These are phyloP conservation scores for Drosophila pruinosa DNA, from an alignment of 1,140 invertebrate species.

Conservation along the genomic window DNA sequence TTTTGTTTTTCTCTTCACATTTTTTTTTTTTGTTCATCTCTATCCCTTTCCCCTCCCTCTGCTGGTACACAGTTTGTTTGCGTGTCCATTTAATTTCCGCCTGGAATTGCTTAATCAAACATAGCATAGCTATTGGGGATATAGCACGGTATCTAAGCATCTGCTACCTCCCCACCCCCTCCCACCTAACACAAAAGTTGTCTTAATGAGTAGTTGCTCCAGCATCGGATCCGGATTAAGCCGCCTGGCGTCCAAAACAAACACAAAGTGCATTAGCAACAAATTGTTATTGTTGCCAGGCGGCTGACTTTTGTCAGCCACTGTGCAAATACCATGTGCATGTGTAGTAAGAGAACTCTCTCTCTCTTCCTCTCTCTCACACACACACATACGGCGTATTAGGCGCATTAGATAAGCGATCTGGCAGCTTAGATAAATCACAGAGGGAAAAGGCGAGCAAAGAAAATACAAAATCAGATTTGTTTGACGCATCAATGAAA, in stretches of 20 bases:
- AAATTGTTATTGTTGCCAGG: slow-evolving; percentile 72
- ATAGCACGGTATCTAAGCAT: slow-evolving; percentile 24
- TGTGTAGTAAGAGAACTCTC: not conserved
- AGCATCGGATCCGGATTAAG: slow-evolving; percentile 25
- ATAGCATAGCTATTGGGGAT: slow-evolving; percentile 23
- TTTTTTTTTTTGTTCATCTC: not conserved
- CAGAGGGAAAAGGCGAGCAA: not conserved
- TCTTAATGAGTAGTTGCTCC: slow-evolving; percentile 66
- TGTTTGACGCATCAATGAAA: too few relatives aligned
- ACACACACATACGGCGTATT: slow-evolving; percentile 10
- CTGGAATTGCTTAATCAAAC: slow-evolving; percentile 81
- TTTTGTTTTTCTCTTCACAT: slow-evolving; percentile 18
- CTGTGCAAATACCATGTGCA: slow-evolving; percentile 1
- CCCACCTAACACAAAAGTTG: slow-evolving; percentile 42
- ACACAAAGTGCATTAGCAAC: slow-evolving; percentile 71
- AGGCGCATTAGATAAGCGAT: slow-evolving; percentile 27
- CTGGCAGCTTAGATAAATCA: slow-evolving; percentile 5
- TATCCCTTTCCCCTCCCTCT: not conserved
- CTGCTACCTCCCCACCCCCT: slow-evolving; percentile 32
- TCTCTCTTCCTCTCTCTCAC: too few relatives aligned
- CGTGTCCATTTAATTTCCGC: slow-evolving; percentile 81
- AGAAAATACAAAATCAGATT: slow-evolving; percentile 30
- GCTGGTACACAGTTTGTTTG: slow-evolving; percentile 60
- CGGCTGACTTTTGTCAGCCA: slow-evolving; percentile 25
- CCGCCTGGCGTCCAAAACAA: slow-evolving; percentile 8